These are phyloP conservation scores for Megaceryle torquata DNA, from an alignment of 2,113 vertebrate species.

Conservation along the genomic window DNA sequence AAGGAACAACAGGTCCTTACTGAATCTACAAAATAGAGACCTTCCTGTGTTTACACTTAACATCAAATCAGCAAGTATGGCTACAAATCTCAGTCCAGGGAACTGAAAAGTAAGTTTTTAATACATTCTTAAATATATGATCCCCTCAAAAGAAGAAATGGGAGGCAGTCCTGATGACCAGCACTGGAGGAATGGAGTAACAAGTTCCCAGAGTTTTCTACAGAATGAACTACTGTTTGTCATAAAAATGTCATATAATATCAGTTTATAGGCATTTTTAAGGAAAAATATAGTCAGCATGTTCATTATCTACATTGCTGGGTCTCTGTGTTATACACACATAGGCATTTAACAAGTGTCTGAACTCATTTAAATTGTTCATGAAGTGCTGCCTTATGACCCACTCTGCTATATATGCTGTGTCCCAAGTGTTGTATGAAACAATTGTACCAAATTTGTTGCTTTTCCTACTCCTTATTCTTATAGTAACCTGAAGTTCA, in stretches of 20 bases:
- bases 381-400: not conserved
- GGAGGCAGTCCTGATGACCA: not conserved
- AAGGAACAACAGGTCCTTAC: not conserved
- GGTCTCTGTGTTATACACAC: not conserved
- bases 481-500: not conserved
- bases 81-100: not conserved
- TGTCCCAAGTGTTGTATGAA: not conserved
- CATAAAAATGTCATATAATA: not conserved
- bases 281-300: not conserved
- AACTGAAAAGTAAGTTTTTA: not conserved
- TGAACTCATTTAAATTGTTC: not conserved
- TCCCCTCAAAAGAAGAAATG: rapidly evolving
- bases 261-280: not conserved
- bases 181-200: not conserved
- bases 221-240: not conserved
- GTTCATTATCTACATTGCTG: not conserved
- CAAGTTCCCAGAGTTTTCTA: not conserved
- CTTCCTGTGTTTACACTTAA: not conserved
- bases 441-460: rapidly evolving
- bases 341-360: not conserved
- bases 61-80: not conserved
- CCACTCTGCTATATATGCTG: not conserved
- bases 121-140: not conserved
- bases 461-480: not conserved
- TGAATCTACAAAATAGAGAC: not conserved